Conservation (phyloP, 2,113 vertebrate genomes). For the Perognathus longimembris region DNA sequence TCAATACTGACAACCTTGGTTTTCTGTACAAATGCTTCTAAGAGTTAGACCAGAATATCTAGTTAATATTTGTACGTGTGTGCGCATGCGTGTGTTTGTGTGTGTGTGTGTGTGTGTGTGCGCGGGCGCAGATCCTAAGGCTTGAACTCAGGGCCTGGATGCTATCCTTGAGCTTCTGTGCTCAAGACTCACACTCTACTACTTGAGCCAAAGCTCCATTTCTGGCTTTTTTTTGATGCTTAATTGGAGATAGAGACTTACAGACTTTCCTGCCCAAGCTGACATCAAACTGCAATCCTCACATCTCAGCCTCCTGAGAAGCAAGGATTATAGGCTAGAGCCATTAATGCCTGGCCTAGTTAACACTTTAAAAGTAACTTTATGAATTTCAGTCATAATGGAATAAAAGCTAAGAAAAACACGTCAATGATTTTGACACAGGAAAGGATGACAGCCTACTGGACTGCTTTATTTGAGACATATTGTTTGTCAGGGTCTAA, state of each 20-base stretch:
- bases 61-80: background rate
- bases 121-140: no score
- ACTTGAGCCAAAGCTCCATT: background rate
- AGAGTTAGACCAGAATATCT: background rate
- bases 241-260: no score
- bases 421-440: background rate
- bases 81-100: no score
- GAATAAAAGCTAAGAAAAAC: background rate
- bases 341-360: background rate
- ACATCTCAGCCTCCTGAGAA: no score
- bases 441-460: background rate
- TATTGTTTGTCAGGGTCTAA: background rate
- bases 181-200: background rate
- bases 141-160: background rate
- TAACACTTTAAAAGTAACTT: background rate
- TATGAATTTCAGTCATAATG: background rate
- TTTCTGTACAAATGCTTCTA: background rate
- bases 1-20: background rate
- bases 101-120: background rate
- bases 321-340: no score
- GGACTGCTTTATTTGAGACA: background rate
- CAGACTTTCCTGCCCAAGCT: no score
- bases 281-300: no score
- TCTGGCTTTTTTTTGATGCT: background rate
- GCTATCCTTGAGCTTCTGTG: no score